Evolutionary conservation across 37 sponge, comb jelly and placozoan species (phyloP), one percentile per base, ranked within the genome.

Genomic region (Beroe ovata): DNA sequence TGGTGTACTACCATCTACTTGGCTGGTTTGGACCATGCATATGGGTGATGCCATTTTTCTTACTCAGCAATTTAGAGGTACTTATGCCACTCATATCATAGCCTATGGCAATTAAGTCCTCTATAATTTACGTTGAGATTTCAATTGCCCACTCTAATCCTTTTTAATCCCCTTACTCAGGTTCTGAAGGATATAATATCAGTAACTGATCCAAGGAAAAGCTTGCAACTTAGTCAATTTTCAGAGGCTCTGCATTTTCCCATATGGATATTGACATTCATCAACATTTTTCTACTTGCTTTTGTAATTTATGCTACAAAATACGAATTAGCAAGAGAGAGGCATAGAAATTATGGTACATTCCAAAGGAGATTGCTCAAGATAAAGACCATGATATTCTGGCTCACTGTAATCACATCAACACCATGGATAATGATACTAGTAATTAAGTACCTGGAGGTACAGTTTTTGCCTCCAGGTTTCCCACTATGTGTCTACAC

Each of bases 181-280:
- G 84, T 77, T 3, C 16, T 42, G 1, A 54, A 77, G 23, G 47
- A n/a, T 18, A 35, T 42, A 23, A 23, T 6, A 4, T 42, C 36
- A 32, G 8, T 77, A 35, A 77, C 84, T 6, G 54, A 77, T 25
- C 47, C 84, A 6, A 77, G 54, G 20, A 33, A 42, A 42, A 40
- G 4, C 22, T 26, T 77, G 8, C 0, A 22, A 11, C 41, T 77
- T 20, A 77, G 20, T n/a, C 84, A 38, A 42, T n/a, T 16, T 14
- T 23, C 36, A 6, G 84, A 77, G 22, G 41, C 41, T 23, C 84
- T 77, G 1, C 84, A 77, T 40, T 77, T 77, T 35, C 84, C 84
- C 1, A 41, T 77, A 19, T 77, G 54, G 54, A 19, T 77, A 0
- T n/a, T 77, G n/a, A 20, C 23, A 23, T 19, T 77, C 14, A 35